These are phyloP conservation scores for Hypocryptadius cinnamomeus DNA, from an alignment of 2,113 vertebrate species.

Conservation along the genomic window DNA sequence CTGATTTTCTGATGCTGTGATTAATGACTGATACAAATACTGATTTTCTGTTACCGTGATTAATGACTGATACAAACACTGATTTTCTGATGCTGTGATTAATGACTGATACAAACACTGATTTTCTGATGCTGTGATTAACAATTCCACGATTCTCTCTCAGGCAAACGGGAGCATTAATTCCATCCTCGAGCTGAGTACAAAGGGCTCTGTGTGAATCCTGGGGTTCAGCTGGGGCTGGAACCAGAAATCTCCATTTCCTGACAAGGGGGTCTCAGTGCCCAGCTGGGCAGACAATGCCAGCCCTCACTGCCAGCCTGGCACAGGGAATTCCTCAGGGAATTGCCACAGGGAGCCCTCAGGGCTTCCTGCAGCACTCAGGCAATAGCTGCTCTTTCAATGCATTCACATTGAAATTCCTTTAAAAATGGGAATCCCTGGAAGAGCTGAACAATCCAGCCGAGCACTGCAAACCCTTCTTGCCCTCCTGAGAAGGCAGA, in stretches of 20 bases:
- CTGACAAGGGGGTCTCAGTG: background rate
- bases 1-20: too few relatives aligned
- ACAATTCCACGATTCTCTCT: fast-evolving
- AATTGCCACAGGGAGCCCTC: background rate
- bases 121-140: too few relatives aligned
- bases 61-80: too few relatives aligned
- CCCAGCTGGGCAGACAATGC: background rate
- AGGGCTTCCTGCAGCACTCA: background rate
- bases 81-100: too few relatives aligned
- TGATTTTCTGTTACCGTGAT: too few relatives aligned
- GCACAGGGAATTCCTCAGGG: background rate
- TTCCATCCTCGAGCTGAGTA: background rate
- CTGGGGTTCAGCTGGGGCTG: background rate
- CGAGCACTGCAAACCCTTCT: background rate
- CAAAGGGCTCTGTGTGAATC: background rate
- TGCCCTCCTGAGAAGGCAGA: background rate
- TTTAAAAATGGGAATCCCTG: background rate
- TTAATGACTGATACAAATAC: too few relatives aligned
- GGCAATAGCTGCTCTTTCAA: background rate
- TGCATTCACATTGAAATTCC: background rate
- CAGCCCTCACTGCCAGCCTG: background rate
- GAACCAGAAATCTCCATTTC: background rate
- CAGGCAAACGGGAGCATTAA: background rate
- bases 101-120: too few relatives aligned
- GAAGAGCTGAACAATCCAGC: background rate